Base-by-base conservation (phyloP, 2,797 vertebrate genomes). In the Acanthornis magna region DNA sequence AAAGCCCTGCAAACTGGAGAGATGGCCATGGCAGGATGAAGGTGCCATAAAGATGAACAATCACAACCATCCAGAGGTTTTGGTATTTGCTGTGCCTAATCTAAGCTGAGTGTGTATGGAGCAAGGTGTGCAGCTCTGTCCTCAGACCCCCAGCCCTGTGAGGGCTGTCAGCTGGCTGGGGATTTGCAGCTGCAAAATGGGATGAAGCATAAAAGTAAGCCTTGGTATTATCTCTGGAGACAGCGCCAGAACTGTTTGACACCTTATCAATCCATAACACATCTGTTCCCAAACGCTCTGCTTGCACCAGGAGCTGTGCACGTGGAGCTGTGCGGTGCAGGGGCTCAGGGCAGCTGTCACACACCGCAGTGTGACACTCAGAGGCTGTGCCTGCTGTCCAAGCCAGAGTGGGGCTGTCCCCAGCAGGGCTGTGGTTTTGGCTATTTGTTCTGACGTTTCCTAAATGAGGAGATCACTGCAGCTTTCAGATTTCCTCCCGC, bases 351-450 rank as follows among this genome's bases (percentile, higher is more conserved):
- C 19, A 40, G 68, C 79, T 43, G 10, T 60, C 79, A 5, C 13
- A 5, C 2, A 0, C 55, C 43, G 14, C 50, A 70, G 58, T 6
- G 1, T 27, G 40, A 42, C 40, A 42, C 13, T 42, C 0, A 0
- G 30, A 22, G 3, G 3, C 45, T 2, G 5, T 25, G 36, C 32
- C 57, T 53, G 55, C 54, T 26, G 12, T 5, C 67, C 75, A 10
- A 54, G 55, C 51, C 62, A 4, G 45, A 10, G 54, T 2, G 13
- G 70, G 55, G 14, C 2, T 5, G 54, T 53, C 42, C 72, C 53
- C 10, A 2, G 16, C 1, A 57, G 54, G 4, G 5, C 42, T 85
- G 51, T 0, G 0, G 1, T 57, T 80, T 23, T 53, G 40, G 36
- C 42, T 63, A 4, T 70, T 82, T 77, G 14, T 51, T 80, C 63